Percentiles rank a stretch among this genome's conserved stretches.
Conservation (phyloP, 1,140 invertebrate species). For the Nasonia giraulti region DNA sequence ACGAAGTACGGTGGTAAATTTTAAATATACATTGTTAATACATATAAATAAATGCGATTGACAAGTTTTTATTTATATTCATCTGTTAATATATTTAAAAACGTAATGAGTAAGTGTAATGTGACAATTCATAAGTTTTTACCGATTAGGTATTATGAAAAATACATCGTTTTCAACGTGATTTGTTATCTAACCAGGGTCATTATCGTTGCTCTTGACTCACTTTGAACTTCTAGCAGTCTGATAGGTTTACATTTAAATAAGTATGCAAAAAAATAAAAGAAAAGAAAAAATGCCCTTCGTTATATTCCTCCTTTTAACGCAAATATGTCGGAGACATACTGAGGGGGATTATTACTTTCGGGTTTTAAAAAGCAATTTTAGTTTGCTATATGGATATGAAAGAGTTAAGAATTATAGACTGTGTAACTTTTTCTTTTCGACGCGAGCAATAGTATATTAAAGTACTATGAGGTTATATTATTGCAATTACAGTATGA, state of each 20-base stretch:
- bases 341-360: conserved; percentile 40
- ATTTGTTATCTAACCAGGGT: conserved; percentile 22
- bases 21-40: conserved; percentile 28
- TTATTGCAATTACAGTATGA: conserved; percentile 24
- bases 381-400: conserved; percentile 31
- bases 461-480: not conserved
- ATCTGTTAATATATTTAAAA: not conserved
- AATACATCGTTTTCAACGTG: conserved; percentile 36
- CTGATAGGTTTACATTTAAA: conserved; percentile 46
- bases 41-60: conserved; percentile 5
- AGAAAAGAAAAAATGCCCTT: conserved; percentile 40
- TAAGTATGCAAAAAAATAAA: conserved; percentile 15
- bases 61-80: conserved; percentile 29
- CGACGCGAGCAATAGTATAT: not conserved
- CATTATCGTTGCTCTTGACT: conserved; percentile 16
- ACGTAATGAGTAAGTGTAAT: conserved; percentile 11
- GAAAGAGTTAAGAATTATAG: conserved; percentile 11
- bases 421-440: conserved; percentile 24
- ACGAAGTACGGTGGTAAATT: conserved; percentile 4
- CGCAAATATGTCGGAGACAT: conserved; percentile 9
- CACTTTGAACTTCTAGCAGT: conserved; percentile 34
- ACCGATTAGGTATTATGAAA: not conserved
- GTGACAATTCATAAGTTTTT: conserved; percentile 15
- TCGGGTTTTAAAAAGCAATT: conserved; percentile 15
- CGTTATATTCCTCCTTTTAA: conserved; percentile 41